phyloP scores from a whole-genome alignment of 2,113 vertebrate genomes.

The Neolamprologus devosi region DNA sequence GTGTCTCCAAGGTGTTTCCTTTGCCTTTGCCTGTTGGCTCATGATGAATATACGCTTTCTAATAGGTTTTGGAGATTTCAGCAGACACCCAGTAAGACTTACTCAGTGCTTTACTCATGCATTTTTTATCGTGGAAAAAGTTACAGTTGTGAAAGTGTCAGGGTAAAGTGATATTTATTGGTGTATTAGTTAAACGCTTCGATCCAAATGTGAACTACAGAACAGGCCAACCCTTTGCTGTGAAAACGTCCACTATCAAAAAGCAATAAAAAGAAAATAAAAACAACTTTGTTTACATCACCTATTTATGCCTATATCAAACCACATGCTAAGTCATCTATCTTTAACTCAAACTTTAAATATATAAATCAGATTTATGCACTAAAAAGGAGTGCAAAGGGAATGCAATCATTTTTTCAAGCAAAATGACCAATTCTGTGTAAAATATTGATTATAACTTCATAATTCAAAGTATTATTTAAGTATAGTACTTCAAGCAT shows the following conservation, averaged over 20 bases:
- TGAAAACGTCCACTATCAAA: neutral
- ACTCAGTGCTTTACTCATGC: slow-evolving; percentile 6
- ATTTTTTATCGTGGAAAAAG: slow-evolving; percentile 62
- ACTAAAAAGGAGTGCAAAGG: neutral
- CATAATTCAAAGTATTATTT: neutral
- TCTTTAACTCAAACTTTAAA: neutral
- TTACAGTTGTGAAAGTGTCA: neutral
- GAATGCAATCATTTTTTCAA: neutral
- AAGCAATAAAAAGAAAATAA: neutral
- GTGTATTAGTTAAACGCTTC: neutral
- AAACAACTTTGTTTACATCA: neutral
- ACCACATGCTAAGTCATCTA: neutral
- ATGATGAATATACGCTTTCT: neutral
- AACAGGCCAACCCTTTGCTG: neutral
- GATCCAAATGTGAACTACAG: neutral
- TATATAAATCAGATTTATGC: neutral
- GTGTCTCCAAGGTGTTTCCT: neutral
- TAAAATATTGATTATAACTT: neutral
- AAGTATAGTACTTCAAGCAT: neutral
- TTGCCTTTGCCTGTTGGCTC: neutral
- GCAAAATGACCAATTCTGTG: neutral
- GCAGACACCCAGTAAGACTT: neutral
- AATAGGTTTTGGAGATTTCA: neutral
- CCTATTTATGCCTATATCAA: neutral
- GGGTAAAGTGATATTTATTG: neutral